Evolutionary conservation across 1,140 invertebrate genomes (phyloP).

Genomic region (Cataglyphis hispanica): DNA sequence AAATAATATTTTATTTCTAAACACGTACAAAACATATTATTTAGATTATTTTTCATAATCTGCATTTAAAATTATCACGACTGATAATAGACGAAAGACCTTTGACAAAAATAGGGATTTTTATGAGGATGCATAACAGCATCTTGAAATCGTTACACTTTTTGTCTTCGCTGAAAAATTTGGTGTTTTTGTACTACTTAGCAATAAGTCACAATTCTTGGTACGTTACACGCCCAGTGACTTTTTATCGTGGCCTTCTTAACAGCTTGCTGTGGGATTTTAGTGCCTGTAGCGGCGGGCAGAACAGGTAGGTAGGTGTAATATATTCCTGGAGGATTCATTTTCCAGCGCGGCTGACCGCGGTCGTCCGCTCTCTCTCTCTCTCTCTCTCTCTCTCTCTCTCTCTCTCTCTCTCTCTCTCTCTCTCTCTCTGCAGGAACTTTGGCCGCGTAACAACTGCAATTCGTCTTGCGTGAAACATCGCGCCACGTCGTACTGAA

Average conservation of each 20-base stretch:
- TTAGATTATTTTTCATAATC: no score
- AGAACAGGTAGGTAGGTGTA: conserved; percentile 80
- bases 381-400: no score
- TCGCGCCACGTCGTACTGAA: conserved; percentile 58
- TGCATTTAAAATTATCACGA: no score
- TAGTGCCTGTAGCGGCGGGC: conserved; percentile 48
- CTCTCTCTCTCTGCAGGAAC: conserved; percentile 49
- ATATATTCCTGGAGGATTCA: conserved; percentile 80
- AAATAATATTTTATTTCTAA: background rate
- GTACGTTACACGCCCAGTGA: background rate
- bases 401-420: conserved; percentile 16
- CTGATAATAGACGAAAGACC: no score
- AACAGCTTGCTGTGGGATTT: conserved; percentile 55
- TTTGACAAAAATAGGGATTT: background rate
- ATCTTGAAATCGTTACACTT: background rate
- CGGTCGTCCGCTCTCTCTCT: conserved; percentile 40
- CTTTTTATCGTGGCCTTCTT: conserved; percentile 57
- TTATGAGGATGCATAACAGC: background rate
- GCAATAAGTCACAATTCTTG: conserved; percentile 48
- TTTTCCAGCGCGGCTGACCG: conserved; percentile 72
- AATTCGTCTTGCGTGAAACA: conserved; percentile 72
- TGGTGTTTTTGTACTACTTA: background rate
- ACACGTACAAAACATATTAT: no score
- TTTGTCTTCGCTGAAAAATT: conserved; percentile 30
- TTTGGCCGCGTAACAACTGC: conserved; percentile 63